Base-by-base conservation (phyloP, 2,113 vertebrate species). In the Varanus salvator region DNA sequence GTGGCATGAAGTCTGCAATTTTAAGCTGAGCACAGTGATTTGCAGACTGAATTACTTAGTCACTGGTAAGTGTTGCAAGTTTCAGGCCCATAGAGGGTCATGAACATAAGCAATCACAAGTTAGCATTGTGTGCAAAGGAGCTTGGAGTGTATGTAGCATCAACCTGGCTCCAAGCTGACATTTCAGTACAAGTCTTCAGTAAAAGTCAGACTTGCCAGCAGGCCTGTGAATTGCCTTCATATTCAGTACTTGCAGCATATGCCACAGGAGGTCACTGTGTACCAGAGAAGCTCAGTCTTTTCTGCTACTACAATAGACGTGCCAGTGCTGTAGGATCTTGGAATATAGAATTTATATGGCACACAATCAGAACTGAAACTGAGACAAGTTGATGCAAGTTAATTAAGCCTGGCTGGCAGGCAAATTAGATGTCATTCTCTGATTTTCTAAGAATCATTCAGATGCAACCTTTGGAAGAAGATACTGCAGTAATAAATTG, bases 231-330 rank as follows among this genome's bases (percentile, higher is more conserved):
- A 29, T 23, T 34, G 38, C 15, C 2, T 66, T 27, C 31, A 57
- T 23, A 0, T 60, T 0, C 52, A 87, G 6, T 84, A 25, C 77
- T 94, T 50, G 76, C 82, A 84, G 0, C 25, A 50, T n/a, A 80
- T 52, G 64, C 95, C 96, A 94, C 95, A 90, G 93, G 97, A 91
- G 96, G 96, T 78, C 96, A 84, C 96, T 95, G 89, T 92, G 86
- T 8, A 52, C 95, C 78, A 0, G 83, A 93, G 12, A 77, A 52
- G 84, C 57, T 8, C n/a, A 0, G 57, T 31, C 25, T 38, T 50
- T 27, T 68, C 50, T 80, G 54, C 57, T 7, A 31, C 50, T 11
- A 11, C 48, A 27, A 27, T 81, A 1, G 15, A 71, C 48, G 66
- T 86, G 38, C 52, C 31, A 27, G 38, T 75, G 91, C 25, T 66